These are phyloP conservation scores for Geophilus truncorum DNA, from an alignment of 2,888 invertebrate species.

Conservation along the genomic window DNA sequence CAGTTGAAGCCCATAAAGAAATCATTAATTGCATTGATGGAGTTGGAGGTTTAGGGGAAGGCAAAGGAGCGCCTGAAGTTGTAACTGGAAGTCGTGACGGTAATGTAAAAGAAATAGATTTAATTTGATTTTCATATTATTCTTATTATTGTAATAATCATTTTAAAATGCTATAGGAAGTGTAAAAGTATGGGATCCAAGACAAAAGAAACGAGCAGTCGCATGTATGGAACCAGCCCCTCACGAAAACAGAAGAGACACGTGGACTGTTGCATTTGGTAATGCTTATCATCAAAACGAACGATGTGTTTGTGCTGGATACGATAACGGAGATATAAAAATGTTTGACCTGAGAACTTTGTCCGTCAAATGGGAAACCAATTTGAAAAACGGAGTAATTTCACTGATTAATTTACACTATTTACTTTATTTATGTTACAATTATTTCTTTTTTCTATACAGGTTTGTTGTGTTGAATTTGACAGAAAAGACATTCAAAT, in stretches of 20 bases:
- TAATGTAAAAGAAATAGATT: slow-evolving; percentile 42
- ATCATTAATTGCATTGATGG: slow-evolving; percentile 91
- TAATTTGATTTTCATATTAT: not conserved
- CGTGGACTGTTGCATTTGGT: slow-evolving; percentile 91
- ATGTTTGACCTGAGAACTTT: slow-evolving; percentile 83
- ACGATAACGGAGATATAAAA: slow-evolving; percentile 94
- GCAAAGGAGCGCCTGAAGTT: slow-evolving; percentile 90
- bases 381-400: slow-evolving; percentile 74
- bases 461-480: slow-evolving; percentile 74
- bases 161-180: slow-evolving; percentile 54
- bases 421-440: too few species aligned
- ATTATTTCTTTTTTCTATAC: not conserved
- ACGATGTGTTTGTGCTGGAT: slow-evolving; percentile 81
- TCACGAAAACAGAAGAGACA: slow-evolving; percentile 70
- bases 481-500: slow-evolving; percentile 88
- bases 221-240: slow-evolving; percentile 76
- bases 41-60: slow-evolving; percentile 71
- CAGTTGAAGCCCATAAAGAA: slow-evolving; percentile 70
- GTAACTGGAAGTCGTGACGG: slow-evolving; percentile 92
- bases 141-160: too few species aligned
- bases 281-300: slow-evolving; percentile 83
- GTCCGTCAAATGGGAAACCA: slow-evolving; percentile 82
- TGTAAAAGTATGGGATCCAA: slow-evolving; percentile 92
- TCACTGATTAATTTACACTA: too few species aligned
- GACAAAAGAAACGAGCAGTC: slow-evolving; percentile 82